phyloP scores from a whole-genome alignment of 2,888 invertebrate species.

The Slavum lentiscoides region DNA sequence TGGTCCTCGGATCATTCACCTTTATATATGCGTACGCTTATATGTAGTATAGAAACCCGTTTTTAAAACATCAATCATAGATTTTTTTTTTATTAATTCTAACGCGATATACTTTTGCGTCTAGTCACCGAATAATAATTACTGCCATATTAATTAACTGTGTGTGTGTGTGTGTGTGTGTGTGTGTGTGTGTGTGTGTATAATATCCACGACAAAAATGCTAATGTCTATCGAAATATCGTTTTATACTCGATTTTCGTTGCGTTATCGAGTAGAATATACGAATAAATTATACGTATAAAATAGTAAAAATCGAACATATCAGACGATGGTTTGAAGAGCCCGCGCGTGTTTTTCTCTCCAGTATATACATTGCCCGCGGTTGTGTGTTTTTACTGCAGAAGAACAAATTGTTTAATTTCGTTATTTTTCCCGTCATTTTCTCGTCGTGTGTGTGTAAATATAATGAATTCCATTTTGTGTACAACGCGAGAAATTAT shows the following conservation, averaged over 20 bases:
- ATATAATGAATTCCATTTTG: conserved; percentile 30
- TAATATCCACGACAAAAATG: conserved; percentile 1
- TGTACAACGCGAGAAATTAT: conserved; percentile 2
- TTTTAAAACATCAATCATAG: conserved; percentile 41
- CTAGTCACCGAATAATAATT: conserved; percentile 45
- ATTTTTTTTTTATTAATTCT: background rate
- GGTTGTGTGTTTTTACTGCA: background rate
- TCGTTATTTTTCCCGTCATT: conserved; percentile 2
- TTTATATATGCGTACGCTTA: background rate
- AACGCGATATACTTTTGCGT: conserved; percentile 30
- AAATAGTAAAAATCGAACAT: background rate
- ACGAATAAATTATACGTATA: background rate
- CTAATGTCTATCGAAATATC: conserved; percentile 28
- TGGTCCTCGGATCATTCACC: conserved; percentile 34
- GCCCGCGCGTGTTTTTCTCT: background rate
- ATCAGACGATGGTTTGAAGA: conserved; percentile 15
- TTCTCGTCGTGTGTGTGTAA: conserved; percentile 16
- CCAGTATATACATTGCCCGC: background rate
- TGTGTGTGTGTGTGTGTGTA: background rate
- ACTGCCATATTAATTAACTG: conserved; percentile 30
- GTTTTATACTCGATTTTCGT: conserved; percentile 7
- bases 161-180: background rate
- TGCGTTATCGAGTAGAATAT: background rate
- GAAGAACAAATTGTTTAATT: background rate
- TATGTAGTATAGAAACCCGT: conserved; percentile 9